Evolutionary conservation across 2,113 vertebrate genomes (phyloP), one percentile per base, ranked within the genome.

Genomic region (Nyctereutes procyonoides): DNA sequence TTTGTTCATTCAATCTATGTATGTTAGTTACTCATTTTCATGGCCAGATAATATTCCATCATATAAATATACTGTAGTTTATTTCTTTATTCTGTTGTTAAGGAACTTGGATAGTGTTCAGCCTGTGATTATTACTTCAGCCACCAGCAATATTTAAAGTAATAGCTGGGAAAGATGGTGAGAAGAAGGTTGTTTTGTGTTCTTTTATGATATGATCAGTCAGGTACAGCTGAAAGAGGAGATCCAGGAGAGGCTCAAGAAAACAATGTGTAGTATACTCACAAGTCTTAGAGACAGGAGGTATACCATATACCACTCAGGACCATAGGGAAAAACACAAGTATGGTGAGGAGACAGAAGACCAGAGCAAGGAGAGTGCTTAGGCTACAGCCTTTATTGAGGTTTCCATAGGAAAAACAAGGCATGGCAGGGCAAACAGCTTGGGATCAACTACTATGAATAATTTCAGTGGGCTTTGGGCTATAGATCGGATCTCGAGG

Each of bases 1-100:
- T 95, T 87, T 82, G 48, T 93, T 94, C 15, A 43, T 24, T 69
- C 14, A 55, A 51, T 65, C 38, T 76, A 2, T 63, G 22, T 82
- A 30, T 63, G 1, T 89, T 89, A 86, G 4, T 69, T 90, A 43
- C 53, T 96, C 28, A 17, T 93, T 93, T 96, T 83, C 76, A 80
- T 90, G 96, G 11, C 43, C 76, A 30, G n/a, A 77, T 89, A 69
- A 5, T 94, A 86, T 62, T 91, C 32, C 32, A 22, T 58, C 94
- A 4, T 92, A 15, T 94, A 55, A 81, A 48, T 90, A 62, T 17
- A 56, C 51, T 35, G 28, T 51, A 86, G 10, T 80, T 85, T 80
- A 85, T 96, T 86, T 82, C n/a, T 11, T 69, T 88, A 53, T 71
- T 92, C n/a, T 83, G 3, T 30, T 96, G 6, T 56, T 88, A 73